Evolutionary conservation across 1,140 invertebrate genomes (phyloP).

Genomic region (Conopomorpha cramerella): DNA sequence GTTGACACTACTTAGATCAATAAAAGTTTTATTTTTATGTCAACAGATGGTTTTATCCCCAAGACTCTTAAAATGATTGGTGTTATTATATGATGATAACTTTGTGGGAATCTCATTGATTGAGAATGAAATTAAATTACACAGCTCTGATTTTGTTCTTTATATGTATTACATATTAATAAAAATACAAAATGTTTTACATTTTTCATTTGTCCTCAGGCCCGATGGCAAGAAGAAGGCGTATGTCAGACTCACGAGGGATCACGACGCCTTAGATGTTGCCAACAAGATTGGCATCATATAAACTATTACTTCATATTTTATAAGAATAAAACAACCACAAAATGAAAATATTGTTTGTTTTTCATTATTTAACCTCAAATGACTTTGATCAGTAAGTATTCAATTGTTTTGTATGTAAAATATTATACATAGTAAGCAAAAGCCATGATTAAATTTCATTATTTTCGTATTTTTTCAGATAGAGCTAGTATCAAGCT

Average conservation of each 20-base stretch:
- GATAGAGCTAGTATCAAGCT: no score
- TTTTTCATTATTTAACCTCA: neutral
- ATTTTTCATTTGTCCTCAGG: constrained; percentile 60
- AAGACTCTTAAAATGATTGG: constrained; percentile 4
- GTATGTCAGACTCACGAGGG: constrained; percentile 93
- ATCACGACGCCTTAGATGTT: constrained; percentile 99
- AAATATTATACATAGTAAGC: neutral
- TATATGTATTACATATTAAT: neutral
- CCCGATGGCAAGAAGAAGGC: constrained; percentile 99
- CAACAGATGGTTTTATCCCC: no score
- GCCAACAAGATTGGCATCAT: constrained; percentile 99
- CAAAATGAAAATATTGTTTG: no score
- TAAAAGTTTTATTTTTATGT: no score
- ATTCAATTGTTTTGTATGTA: neutral
- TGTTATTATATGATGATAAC: constrained; percentile 41
- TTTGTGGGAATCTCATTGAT: constrained; percentile 61
- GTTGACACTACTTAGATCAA: no score
- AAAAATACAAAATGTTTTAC: neutral
- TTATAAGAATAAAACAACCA: constrained; percentile 49
- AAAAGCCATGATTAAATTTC: no score
- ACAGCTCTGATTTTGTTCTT: constrained; percentile 29
- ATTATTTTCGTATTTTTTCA: no score
- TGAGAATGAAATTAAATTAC: constrained; percentile 50
- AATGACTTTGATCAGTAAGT: neutral
- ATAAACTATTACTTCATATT: constrained; percentile 66